Conservation (phyloP, 2,113 vertebrate genomes). For the Emydocephalus ijimae region DNA sequence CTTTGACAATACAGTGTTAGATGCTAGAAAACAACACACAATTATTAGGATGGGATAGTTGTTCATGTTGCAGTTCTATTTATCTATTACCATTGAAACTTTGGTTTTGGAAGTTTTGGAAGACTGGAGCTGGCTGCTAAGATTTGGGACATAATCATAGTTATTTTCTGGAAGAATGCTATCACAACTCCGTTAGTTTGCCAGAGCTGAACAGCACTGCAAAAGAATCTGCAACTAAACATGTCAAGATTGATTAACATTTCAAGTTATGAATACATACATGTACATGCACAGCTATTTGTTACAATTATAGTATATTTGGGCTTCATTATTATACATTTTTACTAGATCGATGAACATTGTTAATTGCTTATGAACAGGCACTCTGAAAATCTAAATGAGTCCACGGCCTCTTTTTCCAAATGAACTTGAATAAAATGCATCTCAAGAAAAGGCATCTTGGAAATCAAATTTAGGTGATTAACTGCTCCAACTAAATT, state of each 20-base stretch:
- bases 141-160: not conserved
- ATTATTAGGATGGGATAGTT: not conserved
- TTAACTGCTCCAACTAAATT: not conserved
- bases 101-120: not conserved
- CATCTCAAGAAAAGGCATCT: not conserved
- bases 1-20: not conserved
- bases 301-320: not conserved
- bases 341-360: not conserved
- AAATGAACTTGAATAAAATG: not conserved
- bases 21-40: not conserved
- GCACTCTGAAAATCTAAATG: not conserved
- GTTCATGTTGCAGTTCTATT: not conserved
- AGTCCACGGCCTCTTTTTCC: not conserved
- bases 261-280: not conserved
- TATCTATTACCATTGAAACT: not conserved
- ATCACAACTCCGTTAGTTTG: not conserved
- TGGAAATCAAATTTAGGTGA: not conserved
- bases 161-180: not conserved
- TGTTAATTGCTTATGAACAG: not conserved
- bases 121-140: not conserved
- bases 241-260: not conserved
- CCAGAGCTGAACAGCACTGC: not conserved
- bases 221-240: not conserved
- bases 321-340: not conserved
- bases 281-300: not conserved